These are phyloP conservation scores for Peromyscus maniculatus DNA, from an alignment of 2,113 vertebrate species.

Conservation along the genomic window DNA sequence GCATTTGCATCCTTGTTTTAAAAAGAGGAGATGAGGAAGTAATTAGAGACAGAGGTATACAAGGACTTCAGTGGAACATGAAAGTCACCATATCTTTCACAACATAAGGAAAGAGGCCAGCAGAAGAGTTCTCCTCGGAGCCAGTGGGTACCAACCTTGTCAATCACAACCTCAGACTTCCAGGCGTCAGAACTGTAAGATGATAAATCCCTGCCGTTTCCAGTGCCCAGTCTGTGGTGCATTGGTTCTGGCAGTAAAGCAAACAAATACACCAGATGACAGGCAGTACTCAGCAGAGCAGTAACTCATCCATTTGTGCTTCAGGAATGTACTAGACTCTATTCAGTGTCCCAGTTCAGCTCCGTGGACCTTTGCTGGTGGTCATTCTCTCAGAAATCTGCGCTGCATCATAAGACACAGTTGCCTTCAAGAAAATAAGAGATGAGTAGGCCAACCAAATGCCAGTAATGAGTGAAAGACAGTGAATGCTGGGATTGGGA, in stretches of 20 bases:
- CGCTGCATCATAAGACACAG: neutral
- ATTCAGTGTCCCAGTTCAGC: neutral
- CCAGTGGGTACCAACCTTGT: too few relatives aligned
- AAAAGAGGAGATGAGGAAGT: neutral
- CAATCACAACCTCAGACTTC: neutral
- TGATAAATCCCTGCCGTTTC: neutral
- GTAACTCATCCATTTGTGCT: rapidly evolving
- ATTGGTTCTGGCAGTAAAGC: neutral
- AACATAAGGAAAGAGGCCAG: too few relatives aligned
- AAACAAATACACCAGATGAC: neutral
- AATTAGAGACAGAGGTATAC: neutral
- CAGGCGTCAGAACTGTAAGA: neutral
- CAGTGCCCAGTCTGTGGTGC: neutral
- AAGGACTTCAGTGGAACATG: rapidly evolving
- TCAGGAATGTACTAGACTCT: neutral
- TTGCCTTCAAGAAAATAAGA: neutral
- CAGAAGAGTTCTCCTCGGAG: neutral
- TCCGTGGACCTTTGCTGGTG: neutral
- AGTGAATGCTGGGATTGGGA: neutral
- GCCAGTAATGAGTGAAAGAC: neutral
- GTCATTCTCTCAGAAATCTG: too few relatives aligned
- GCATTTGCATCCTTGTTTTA: neutral
- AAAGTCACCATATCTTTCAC: neutral
- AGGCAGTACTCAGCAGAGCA: neutral
- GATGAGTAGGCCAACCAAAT: too few relatives aligned